These are phyloP conservation scores for Eueides isabella DNA, from an alignment of 1,140 invertebrate genomes.

Conservation along the genomic window DNA sequence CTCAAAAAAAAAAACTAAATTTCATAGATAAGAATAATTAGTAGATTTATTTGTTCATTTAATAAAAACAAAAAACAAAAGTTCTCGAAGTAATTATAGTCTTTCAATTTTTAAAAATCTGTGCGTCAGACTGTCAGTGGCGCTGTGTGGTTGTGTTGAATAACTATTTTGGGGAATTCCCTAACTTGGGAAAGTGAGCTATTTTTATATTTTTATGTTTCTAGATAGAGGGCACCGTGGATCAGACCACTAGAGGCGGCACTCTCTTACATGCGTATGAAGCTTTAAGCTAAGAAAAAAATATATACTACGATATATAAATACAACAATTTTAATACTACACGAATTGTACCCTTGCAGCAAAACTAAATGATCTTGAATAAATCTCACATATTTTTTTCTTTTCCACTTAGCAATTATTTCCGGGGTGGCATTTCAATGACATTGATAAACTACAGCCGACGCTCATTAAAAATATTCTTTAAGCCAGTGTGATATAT, in stretches of 20 bases:
- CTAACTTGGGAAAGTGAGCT: no score
- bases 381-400: not conserved
- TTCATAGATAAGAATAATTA: not conserved
- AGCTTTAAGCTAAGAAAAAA: no score
- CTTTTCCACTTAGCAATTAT: not conserved
- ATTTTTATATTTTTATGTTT: no score
- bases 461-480: not conserved
- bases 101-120: no score
- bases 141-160: no score
- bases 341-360: not conserved
- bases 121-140: no score
- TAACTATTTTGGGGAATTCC: no score
- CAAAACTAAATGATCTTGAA: not conserved
- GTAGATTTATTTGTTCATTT: not conserved
- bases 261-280: no score
- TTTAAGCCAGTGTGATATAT: not conserved
- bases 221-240: no score
- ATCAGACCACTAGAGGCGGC: no score
- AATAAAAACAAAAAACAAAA: not conserved
- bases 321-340: not conserved
- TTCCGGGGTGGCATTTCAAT: not conserved
- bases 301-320: no score
- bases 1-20: not conserved
- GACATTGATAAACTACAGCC: not conserved
- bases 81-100: no score